Evolutionary conservation across 1,140 invertebrate species (phyloP), one percentile per base, ranked within the genome.

Genomic region (Lineus longissimus): DNA sequence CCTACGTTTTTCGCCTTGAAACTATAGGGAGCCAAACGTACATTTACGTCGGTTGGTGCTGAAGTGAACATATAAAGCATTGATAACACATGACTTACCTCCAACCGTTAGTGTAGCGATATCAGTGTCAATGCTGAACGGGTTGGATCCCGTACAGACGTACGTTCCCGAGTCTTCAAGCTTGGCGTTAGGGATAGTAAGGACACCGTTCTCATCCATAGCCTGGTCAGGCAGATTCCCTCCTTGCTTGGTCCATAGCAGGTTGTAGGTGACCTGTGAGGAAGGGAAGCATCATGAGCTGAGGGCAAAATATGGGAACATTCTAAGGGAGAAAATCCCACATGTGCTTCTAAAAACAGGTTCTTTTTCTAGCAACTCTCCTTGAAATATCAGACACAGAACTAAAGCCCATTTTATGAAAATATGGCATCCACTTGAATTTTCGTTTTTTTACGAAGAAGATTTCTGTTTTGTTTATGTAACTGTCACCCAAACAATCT

Each of bases 111-210:
- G 84, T 33, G 86, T 86, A 15, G 91, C 88, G 67, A 82, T 83
- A 54, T 89, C 88, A 31, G 86, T 85, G 25, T 75, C 80, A 29
- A 75, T 69, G 64, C 70, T 68, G 43, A 74, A 67, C 23, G 75
- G 71, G 76, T 93, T 90, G 61, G 84, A 87, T 0, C 91, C 91
- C 71, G 88, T 87, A 75, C 94, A 97, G 51, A 92, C 86, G 77
- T 96, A 97, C 27, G 86, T 85, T 45, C 94, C 94, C 56, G 90
- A 90, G 75, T 97, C 94, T 33, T 88, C 86, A 1, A 88, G 84
- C 76, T 87, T 86, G 0, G 93, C 83, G 72, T 91, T 87, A 1
- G 86, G 86, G 56, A 97, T 90, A 7, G 88, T 77, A 0, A 97
- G 82, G 0, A 89, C 72, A 61, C 83, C 84, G 61, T 77, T 75